Percentiles rank a stretch among this genome's conserved stretches.
Evolutionary conservation across 2,797 vertebrate species (phyloP).

Genomic region (Hapalemur alaotrensis): DNA sequence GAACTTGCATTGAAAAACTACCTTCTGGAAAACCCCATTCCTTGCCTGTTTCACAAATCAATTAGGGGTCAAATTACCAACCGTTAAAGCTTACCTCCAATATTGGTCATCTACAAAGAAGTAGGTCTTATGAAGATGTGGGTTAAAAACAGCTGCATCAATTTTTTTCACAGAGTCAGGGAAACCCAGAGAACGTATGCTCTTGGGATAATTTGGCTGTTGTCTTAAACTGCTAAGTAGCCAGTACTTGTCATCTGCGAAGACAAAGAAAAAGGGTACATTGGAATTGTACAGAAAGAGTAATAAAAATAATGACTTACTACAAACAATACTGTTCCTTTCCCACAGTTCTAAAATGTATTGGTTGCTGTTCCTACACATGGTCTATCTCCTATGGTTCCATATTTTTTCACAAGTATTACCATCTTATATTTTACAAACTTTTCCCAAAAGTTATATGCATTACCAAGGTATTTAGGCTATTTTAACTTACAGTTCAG

Average conservation of each 20-base stretch:
- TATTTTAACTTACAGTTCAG: background rate
- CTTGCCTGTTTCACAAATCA: background rate
- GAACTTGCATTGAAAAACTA: background rate
- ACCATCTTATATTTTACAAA: background rate
- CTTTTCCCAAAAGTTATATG: background rate
- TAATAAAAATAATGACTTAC: background rate
- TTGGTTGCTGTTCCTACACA: background rate
- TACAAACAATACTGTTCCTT: background rate
- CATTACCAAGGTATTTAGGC: background rate
- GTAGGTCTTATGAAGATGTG: constrained; percentile 82
- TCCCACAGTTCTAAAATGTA: background rate
- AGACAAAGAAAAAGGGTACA: background rate
- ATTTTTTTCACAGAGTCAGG: constrained; percentile 83
- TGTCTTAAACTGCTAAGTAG: constrained; percentile 83
- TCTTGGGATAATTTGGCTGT: constrained; percentile 83
- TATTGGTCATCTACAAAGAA: constrained; percentile 86
- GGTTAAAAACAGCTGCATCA: constrained; percentile 87
- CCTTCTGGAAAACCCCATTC: background rate
- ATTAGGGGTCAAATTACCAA: background rate
- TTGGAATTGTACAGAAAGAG: background rate
- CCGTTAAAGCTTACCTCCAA: constrained; percentile 86
- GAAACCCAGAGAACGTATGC: constrained; percentile 86
- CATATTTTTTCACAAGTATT: background rate
- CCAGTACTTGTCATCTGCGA: constrained; percentile 86
- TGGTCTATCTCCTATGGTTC: background rate